Conservation (phyloP, 2,113 vertebrate genomes). For the Ariopsis seemanni region DNA sequence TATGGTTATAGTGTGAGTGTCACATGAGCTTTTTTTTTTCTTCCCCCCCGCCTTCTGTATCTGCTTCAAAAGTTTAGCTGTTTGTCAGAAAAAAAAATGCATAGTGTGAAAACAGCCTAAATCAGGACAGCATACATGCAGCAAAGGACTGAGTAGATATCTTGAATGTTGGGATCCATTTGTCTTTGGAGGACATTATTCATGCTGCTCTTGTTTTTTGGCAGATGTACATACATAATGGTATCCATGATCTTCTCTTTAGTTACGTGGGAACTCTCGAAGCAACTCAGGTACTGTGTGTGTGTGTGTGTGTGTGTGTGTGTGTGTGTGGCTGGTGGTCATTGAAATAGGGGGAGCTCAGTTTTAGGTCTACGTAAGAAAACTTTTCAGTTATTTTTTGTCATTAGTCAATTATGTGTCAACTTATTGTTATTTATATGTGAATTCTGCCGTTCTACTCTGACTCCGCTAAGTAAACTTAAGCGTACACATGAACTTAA, state of each 20-base stretch:
- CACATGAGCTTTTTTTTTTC: not conserved
- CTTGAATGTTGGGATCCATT: not conserved
- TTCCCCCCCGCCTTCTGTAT: not conserved
- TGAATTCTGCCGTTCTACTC: no score
- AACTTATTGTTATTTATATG: no score
- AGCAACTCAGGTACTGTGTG: slow-evolving; percentile 83
- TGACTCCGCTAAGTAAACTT: no score
- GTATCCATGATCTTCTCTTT: slow-evolving; percentile 91
- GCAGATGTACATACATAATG: slow-evolving; percentile 93
- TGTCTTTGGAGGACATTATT: not conserved
- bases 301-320: not conserved
- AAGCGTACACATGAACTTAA: no score
- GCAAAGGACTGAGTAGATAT: not conserved
- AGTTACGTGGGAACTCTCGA: slow-evolving; percentile 93
- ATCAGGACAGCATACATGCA: not conserved
- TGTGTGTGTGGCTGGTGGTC: no score
- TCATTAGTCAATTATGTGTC: no score
- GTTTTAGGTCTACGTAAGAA: no score
- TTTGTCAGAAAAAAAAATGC: not conserved
- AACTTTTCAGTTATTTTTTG: no score
- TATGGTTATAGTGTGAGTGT: not conserved
- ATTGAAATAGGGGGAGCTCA: no score
- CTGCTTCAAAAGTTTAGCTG: not conserved
- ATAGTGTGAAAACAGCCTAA: not conserved
- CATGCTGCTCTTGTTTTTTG: not conserved